phyloP scores from a whole-genome alignment of 2,113 vertebrate genomes.

The Chaetodon auriga region DNA sequence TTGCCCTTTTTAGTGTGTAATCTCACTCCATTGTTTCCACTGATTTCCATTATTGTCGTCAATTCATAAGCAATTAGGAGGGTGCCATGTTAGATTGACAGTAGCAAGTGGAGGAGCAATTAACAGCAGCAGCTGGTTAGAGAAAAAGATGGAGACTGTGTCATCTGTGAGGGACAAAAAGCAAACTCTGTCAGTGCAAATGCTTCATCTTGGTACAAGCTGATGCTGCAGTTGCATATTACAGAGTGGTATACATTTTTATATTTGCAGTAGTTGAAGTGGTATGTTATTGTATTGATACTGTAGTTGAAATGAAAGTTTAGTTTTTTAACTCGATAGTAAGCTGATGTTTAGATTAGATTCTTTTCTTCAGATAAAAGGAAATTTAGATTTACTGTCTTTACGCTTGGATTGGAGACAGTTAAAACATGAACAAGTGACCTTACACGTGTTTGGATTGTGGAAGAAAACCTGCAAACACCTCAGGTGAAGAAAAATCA shows the following conservation, averaged over 20 bases:
- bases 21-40: constrained; percentile 71
- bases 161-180: constrained; percentile 43
- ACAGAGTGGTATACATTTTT: not conserved
- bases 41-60: constrained; percentile 76
- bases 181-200: constrained; percentile 42
- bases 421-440: not conserved
- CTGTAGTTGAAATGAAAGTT: not conserved
- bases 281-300: not conserved
- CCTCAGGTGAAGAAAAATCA: not conserved
- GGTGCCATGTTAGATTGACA: constrained; percentile 70
- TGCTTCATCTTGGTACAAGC: constrained; percentile 3
- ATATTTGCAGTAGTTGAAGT: not conserved
- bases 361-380: not conserved
- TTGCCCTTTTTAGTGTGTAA: constrained; percentile 68
- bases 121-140: constrained; percentile 77
- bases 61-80: constrained; percentile 71
- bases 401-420: not conserved
- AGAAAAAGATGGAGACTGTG: constrained; percentile 44
- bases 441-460: not conserved
- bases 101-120: constrained; percentile 69
- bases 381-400: not conserved
- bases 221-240: not conserved
- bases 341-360: not conserved
- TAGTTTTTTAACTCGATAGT: not conserved
- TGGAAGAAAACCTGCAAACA: not conserved